Evolutionary conservation across 2,113 vertebrate genomes (phyloP).

Genomic region (Brachyhypopomus gauderio): DNA sequence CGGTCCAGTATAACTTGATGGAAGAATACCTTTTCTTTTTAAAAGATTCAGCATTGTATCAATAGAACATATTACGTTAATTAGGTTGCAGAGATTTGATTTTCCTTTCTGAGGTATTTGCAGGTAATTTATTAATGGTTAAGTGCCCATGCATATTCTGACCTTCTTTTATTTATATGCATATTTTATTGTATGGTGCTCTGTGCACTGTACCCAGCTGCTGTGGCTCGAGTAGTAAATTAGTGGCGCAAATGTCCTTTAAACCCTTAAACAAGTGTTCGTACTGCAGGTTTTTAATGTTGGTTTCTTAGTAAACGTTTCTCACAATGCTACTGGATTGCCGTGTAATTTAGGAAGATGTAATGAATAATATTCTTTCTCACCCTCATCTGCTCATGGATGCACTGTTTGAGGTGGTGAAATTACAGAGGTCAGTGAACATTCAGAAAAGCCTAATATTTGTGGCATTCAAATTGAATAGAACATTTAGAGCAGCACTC

Average conservation of each 20-base stretch:
- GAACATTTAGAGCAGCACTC: conserved; percentile 21
- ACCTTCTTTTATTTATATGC: background rate
- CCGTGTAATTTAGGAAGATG: background rate
- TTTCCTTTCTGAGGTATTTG: background rate
- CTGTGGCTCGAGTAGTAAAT: background rate
- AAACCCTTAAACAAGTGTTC: background rate
- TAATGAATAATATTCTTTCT: conserved; percentile 28
- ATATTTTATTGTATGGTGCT: background rate
- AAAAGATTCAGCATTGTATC: background rate
- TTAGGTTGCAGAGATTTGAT: background rate
- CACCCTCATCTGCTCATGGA: conserved; percentile 3
- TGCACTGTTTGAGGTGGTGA: conserved; percentile 8
- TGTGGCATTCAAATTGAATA: conserved; percentile 27
- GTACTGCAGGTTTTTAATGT: background rate
- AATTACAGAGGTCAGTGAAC: conserved; percentile 10
- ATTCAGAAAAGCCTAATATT: conserved; percentile 23
- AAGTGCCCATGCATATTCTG: background rate
- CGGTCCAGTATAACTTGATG: background rate
- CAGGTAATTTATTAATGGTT: background rate
- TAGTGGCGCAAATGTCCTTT: background rate
- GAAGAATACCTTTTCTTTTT: background rate
- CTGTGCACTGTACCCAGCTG: background rate
- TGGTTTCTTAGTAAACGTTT: background rate
- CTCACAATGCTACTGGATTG: background rate
- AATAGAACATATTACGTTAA: background rate